Percentiles rank a stretch among this genome's conserved stretches.
Evolutionary conservation across 2,113 vertebrate species (phyloP).

Genomic region (Lepisosteus osseus): DNA sequence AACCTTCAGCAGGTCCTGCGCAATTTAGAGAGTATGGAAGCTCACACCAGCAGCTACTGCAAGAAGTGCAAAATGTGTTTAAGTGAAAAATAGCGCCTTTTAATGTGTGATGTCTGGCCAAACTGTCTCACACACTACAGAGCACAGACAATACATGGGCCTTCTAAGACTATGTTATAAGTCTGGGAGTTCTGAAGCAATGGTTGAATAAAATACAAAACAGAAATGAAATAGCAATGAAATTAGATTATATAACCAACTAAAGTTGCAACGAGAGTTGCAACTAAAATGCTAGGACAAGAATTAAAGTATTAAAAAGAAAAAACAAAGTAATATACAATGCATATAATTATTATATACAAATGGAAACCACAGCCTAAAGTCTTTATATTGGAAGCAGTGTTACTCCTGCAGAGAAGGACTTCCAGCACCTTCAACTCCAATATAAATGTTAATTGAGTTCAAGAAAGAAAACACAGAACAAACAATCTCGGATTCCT

Average conservation of each 20-base stretch:
- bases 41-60: too few relatives aligned
- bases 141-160: too few relatives aligned
- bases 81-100: too few relatives aligned
- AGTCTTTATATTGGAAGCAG: constrained; percentile 4
- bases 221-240: too few relatives aligned
- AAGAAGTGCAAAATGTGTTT: too few relatives aligned
- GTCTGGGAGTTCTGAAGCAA: too few relatives aligned
- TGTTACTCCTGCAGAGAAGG: constrained; percentile 48
- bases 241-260: too few relatives aligned
- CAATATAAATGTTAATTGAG: constrained; percentile 79
- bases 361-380: not conserved
- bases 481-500: constrained; percentile 66
- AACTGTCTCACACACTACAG: not conserved
- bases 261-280: too few relatives aligned
- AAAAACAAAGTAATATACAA: not conserved
- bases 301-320: not conserved
- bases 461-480: constrained; percentile 63
- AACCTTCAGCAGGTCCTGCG: not conserved
- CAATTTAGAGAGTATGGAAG: not conserved
- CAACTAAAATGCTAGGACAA: too few relatives aligned
- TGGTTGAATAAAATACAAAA: too few relatives aligned
- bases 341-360: not conserved
- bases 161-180: too few relatives aligned
- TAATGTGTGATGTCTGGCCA: not conserved
- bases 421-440: constrained; percentile 66